Evolutionary conservation across 2,888 invertebrate species (phyloP), one percentile per base, ranked within the genome.

Genomic region (Philopedon plagiatum): DNA sequence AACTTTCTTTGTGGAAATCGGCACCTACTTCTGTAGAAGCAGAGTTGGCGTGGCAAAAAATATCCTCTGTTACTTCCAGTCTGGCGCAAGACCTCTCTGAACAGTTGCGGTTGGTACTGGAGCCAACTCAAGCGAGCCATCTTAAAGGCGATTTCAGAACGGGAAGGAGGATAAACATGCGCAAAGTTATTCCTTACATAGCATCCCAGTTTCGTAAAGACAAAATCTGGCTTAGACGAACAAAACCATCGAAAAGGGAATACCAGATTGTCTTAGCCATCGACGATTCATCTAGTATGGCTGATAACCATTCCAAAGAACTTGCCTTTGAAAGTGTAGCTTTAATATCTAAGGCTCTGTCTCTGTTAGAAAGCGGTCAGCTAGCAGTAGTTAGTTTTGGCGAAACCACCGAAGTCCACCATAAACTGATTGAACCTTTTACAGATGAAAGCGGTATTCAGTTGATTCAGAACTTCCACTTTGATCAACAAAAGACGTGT

Each of bases 141-240:
- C 87, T 97, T 32, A 95, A 91, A 86, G 99, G 99, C 18, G 99
- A 99, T 86, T 99, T 95, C 85, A 90, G 98, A 61, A 98, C 97
- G 0, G 99, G 99, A 0, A 94, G 97, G 73, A 90, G 99, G 5
- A 94, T 99, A 61, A 99, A 99, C 86, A 99, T 99, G 99, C 91
- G 98, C 51, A 96, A 95, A 83, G 94, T 99, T 64, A 98, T 99
- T 82, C 96, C 99, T 0, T 99, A 99, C 87, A 97, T 99, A 77
- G 99, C 99, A 15, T 98, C 98, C 73, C 95, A 99, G 85, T 99
- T 98, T 87, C 91, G 99, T 49, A 99, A 99, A 85, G 99, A 99
- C 84, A 98, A 98, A 85, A 99, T 99, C 81, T 99, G 99, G 99
- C 83, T 99, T 80, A 89, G 99, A 11, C 88, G 99, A 64, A 98